Percentiles rank a stretch among this genome's conserved stretches.
These are phyloP conservation scores for Planococcus citri DNA, from an alignment of 1,140 invertebrate species.

Conservation along the genomic window DNA sequence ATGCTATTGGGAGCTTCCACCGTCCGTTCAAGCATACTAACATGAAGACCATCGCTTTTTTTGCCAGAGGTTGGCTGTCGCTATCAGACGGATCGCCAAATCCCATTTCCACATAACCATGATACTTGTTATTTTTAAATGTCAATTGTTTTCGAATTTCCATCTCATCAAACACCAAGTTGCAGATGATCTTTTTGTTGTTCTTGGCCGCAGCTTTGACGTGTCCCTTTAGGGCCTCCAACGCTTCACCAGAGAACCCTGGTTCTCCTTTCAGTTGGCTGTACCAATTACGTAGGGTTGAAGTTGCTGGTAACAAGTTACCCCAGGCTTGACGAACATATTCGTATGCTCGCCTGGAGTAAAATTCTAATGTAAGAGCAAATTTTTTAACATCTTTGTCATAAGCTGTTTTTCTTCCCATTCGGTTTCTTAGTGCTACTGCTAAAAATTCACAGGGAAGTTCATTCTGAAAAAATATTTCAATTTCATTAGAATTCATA, in stretches of 20 bases:
- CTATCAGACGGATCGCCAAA: neutral
- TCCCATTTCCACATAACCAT: conserved; percentile 13
- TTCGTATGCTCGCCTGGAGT: neutral
- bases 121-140: neutral
- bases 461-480: too few species aligned
- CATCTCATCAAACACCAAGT: conserved; percentile 4
- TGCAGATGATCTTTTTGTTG: neutral
- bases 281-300: conserved; percentile 8
- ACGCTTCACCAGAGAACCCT: conserved; percentile 15
- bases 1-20: conserved; percentile 19
- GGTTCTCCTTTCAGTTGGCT: conserved; percentile 14
- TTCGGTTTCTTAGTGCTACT: too few species aligned
- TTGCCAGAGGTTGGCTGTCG: neutral
- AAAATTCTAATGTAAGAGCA: conserved; percentile 17
- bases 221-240: neutral
- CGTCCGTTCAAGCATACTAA: conserved; percentile 2
- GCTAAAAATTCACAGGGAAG: too few species aligned
- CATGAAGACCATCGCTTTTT: conserved; percentile 5
- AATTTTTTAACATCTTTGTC: neutral
- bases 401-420: neutral
- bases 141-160: neutral
- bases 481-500: too few species aligned
- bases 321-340: neutral
- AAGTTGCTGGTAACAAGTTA: neutral
- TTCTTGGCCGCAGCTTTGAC: too few species aligned